Evolutionary conservation across 2,113 vertebrate genomes (phyloP).

Genomic region (Callithrix jacchus): DNA sequence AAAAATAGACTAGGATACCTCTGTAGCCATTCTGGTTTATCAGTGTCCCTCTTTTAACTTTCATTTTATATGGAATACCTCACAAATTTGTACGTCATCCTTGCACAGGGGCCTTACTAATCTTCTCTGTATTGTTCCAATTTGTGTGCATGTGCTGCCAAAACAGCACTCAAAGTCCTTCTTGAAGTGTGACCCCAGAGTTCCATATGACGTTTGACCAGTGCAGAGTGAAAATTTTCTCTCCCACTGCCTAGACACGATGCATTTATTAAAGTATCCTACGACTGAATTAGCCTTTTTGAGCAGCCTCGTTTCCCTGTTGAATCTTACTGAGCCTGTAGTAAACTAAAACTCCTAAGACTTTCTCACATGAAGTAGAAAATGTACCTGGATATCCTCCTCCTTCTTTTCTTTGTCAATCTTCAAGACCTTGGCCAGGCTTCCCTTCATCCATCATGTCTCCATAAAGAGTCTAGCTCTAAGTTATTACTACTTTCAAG

Average conservation of each 20-base stretch:
- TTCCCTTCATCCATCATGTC: not conserved
- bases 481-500: not conserved
- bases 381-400: not conserved
- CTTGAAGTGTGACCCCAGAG: not conserved
- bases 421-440: not conserved
- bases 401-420: constrained; percentile 20
- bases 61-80: not conserved
- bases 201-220: not conserved
- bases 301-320: not conserved
- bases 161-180: not conserved
- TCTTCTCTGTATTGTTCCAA: not conserved
- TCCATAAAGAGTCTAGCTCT: not conserved
- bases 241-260: not conserved
- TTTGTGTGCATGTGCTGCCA: not conserved
- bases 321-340: not conserved
- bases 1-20: not conserved
- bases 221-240: not conserved
- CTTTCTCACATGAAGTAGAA: constrained; percentile 7
- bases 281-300: not conserved
- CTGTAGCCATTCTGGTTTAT: not conserved
- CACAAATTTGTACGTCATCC: not conserved
- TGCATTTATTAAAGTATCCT: not conserved
- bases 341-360: constrained; percentile 15
- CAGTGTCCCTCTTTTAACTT: not conserved
- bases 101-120: not conserved